Evolutionary conservation across 2,888 invertebrate genomes (phyloP).

Genomic region (Subacronicta megacephala): DNA sequence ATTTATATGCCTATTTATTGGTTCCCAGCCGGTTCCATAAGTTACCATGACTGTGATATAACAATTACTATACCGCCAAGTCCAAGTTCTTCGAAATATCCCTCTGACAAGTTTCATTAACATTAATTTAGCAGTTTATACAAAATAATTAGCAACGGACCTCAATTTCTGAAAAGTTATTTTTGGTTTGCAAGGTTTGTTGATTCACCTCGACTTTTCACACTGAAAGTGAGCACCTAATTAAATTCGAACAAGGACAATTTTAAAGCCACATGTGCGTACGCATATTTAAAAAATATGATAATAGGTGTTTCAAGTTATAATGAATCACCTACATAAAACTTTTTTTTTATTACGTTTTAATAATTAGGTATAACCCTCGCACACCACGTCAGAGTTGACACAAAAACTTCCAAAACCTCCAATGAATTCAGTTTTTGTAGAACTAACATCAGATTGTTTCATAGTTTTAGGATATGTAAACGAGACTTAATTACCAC

Average conservation of each 20-base stretch:
- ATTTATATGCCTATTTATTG: slow-evolving; percentile 51
- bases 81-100: background rate
- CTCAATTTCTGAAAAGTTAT: background rate
- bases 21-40: slow-evolving; percentile 30
- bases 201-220: background rate
- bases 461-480: slow-evolving; percentile 45
- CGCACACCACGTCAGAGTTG: slow-evolving; percentile 20
- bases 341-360: slow-evolving; percentile 17
- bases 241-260: background rate
- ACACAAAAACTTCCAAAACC: slow-evolving; percentile 53
- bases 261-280: background rate
- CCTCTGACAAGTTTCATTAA: background rate
- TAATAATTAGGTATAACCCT: slow-evolving; percentile 29
- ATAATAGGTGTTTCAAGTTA: slow-evolving; percentile 21
- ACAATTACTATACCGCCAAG: background rate
- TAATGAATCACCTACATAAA: slow-evolving; percentile 32
- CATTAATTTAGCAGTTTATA: too few relatives aligned
- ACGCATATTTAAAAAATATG: background rate
- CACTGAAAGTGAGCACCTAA: background rate
- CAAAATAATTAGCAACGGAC: background rate
- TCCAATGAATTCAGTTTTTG: slow-evolving; percentile 55
- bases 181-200: background rate
- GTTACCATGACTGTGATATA: slow-evolving; percentile 8
- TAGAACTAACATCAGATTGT: slow-evolving; percentile 45
- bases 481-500: slow-evolving; percentile 49